These are phyloP conservation scores for Tryphoninae sp. DNA, from an alignment of 2,888 invertebrate species.

Conservation along the genomic window DNA sequence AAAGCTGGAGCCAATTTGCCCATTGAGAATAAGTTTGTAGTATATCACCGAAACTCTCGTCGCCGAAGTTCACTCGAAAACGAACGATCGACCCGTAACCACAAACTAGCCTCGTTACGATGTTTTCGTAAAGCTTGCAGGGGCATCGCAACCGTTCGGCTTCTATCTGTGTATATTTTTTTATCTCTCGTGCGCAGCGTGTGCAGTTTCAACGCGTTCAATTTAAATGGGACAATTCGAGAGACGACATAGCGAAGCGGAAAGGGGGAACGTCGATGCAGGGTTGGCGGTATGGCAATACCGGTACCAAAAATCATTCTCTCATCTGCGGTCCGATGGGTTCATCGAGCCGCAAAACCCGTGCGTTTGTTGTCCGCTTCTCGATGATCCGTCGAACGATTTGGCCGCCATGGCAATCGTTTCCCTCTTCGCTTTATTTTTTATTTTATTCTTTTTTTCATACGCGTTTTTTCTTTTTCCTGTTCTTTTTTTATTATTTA, in stretches of 20 bases:
- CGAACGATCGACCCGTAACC: slow-evolving; percentile 27
- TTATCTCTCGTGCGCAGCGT: slow-evolving; percentile 9
- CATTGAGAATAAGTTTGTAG: slow-evolving; percentile 27
- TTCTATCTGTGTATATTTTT: slow-evolving; percentile 15
- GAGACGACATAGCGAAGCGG: slow-evolving; percentile 15
- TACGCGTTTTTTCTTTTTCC: background rate
- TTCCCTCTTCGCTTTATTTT: slow-evolving; percentile 4
- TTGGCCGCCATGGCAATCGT: slow-evolving; percentile 19
- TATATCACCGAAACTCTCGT: slow-evolving; percentile 9
- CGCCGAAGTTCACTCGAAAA: background rate
- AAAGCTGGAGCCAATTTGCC: slow-evolving; percentile 34
- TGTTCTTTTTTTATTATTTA: background rate
- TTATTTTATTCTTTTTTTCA: slow-evolving; percentile 1
- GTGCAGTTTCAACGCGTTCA: slow-evolving; percentile 24
- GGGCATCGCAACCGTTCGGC: background rate
- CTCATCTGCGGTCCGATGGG: slow-evolving; percentile 25
- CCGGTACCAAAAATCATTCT: slow-evolving; percentile 52
- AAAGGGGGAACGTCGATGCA: background rate
- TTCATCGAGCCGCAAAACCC: slow-evolving; percentile 29
- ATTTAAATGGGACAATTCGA: slow-evolving; percentile 33
- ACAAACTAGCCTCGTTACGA: slow-evolving; percentile 39
- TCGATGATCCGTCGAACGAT: slow-evolving; percentile 35
- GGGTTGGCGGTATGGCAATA: slow-evolving; percentile 22
- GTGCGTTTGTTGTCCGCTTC: slow-evolving; percentile 24
- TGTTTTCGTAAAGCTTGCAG: slow-evolving; percentile 21